phyloP scores from a whole-genome alignment of 2,888 invertebrate species.

The Cantharis rustica region DNA sequence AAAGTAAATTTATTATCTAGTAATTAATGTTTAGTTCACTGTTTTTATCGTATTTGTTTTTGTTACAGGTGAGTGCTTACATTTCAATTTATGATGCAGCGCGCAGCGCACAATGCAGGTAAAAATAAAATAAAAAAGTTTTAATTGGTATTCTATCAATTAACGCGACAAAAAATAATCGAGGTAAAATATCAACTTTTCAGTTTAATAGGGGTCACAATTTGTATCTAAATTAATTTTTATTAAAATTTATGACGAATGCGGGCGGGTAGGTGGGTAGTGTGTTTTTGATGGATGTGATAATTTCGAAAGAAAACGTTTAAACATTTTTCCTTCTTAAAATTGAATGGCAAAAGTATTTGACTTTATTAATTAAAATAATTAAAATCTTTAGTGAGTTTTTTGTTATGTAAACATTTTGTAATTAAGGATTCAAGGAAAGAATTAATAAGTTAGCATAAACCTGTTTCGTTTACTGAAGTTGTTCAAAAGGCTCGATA shows the following conservation, averaged over 20 bases:
- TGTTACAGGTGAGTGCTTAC: neutral
- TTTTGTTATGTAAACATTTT: neutral
- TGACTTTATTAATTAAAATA: neutral
- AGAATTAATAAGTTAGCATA: constrained; percentile 24
- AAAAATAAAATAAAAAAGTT: neutral
- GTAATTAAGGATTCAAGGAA: constrained; percentile 20
- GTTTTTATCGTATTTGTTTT: neutral
- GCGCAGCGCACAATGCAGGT: neutral
- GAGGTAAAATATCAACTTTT: neutral
- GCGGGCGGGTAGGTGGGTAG: neutral
- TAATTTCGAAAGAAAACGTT: neutral
- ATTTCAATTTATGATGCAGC: neutral
- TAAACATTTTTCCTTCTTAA: neutral
- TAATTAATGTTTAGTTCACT: neutral
- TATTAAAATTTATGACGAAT: neutral
- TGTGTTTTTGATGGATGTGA: neutral
- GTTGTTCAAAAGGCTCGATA: constrained; percentile 24
- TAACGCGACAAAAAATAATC: neutral
- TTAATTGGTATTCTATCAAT: neutral
- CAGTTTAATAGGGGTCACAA: neutral
- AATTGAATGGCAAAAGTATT: neutral
- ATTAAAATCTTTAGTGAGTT: neutral
- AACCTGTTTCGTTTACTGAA: constrained; percentile 24
- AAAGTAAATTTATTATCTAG: neutral
- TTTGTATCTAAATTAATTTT: neutral